Base-by-base conservation (phyloP, 2,888 invertebrate genomes). In the Ommatoiulus sabulosus region DNA sequence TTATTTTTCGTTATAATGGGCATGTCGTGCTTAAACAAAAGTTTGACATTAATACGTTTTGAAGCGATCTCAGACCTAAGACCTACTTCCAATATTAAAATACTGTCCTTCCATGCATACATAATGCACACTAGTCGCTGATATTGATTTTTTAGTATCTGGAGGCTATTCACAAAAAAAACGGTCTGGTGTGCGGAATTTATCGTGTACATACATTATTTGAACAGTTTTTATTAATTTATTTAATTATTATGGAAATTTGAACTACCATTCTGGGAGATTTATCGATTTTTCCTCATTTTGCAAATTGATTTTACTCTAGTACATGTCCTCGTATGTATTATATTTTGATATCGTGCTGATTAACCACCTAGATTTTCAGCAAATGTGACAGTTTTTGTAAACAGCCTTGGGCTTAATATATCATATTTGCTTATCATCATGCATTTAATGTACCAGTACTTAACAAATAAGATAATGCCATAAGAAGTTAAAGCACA, bases 221-320 rank as follows among this genome's bases (percentile, higher is more conserved):
- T 52, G 12, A 24, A 10, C 1, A 24, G 72, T 24, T 24, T 24
- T 72, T 72, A 24, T 72, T 8, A 8, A 20, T 72, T 52, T 52
- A 10, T 72, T 72, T 72, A 72, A 72, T 72, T 72, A 72, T 24
- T 24, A 72, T 72, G 24, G 72, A 72, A 72, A 72, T 72, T 10
- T 57, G 57, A 57, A 57, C 15, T 57, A 15, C 12, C 17, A 57
- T 57, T 57, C 63, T 63, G 17, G n/a, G 7, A n/a, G 17, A n/a
- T 63, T 63, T 63, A n/a, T 46, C 12, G 12, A 46, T 46, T 10
- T 46, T 46, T 46, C 46, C 46, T 46, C 12, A 46, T 46, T 46
- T 10, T 35, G 35, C 35, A 35, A 35, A 35, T 35, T 35, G 2
- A 35, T 35, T 35, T 35, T 35, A 35, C 35, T 35, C 35, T 35